These are phyloP conservation scores for Nettapus auritus DNA, from an alignment of 2,113 vertebrate genomes.

Conservation along the genomic window DNA sequence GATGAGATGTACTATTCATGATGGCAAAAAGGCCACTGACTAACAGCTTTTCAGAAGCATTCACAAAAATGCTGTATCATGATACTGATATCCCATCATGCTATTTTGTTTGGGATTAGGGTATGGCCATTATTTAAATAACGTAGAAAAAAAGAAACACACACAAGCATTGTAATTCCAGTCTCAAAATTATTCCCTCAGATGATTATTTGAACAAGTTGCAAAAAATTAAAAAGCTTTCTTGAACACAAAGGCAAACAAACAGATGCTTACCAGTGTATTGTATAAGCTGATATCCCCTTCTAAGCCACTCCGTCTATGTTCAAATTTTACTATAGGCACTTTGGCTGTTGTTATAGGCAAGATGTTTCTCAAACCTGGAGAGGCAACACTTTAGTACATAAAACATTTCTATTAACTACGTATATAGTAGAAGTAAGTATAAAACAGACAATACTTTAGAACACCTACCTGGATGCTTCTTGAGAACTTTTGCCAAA, in stretches of 20 bases:
- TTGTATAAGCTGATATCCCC: constrained; percentile 99
- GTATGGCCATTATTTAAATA: neutral
- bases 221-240: neutral
- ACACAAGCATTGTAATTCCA: neutral
- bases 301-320: constrained; percentile 92
- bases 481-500: constrained; percentile 96
- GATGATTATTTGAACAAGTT: neutral
- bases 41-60: neutral
- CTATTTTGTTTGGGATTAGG: accelerated
- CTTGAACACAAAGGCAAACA: neutral
- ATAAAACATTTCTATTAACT: constrained; percentile 62
- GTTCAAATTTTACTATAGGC: constrained; percentile 99
- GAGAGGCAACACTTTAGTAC: constrained; percentile 65
- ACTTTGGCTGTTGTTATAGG: constrained; percentile 99
- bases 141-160: neutral
- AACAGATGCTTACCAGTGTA: constrained; percentile 86
- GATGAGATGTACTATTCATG: neutral
- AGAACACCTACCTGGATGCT: constrained; percentile 88
- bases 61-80: neutral
- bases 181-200: neutral
- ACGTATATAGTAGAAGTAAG: neutral
- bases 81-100: neutral
- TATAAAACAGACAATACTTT: neutral
- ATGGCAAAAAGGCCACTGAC: neutral
- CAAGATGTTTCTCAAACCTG: constrained; percentile 97